Evolutionary conservation across 2,888 invertebrate species (phyloP), one percentile per base, ranked within the genome.

Genomic region (Entomobrya proxima): DNA sequence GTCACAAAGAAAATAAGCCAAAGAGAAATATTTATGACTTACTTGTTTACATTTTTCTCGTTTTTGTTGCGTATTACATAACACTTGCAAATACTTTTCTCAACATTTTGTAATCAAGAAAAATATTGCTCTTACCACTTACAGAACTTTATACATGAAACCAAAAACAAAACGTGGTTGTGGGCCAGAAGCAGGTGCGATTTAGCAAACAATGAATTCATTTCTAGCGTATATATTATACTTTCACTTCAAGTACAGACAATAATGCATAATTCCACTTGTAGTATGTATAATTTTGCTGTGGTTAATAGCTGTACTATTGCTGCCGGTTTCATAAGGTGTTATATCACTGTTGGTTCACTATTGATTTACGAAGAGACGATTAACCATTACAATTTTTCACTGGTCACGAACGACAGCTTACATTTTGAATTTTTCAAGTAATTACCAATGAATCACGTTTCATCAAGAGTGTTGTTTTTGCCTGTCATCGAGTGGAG

Each of bases 1-100:
- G 67, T 50, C 79, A 50, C 15, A 37, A 72, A 50, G 55, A 80
- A 72, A 80, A 55, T 72, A 72, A 67, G 69, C 35, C 40, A 50
- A 21, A 1, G 67, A 24, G 61, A 50, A 58, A 35, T 55, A 75
- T 37, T 69, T 69, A 69, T 69, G 69, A 69, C 80, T 80, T 80
- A 18, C 55, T 55, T 80, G 55, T 72, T 55, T 72, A 69, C 55
- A 40, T 55, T 72, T 55, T 80, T 80, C 52, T 7, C 55, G 11
- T 13, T 15, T 44, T 44, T 27, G 15, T 30, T 61, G 32, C n/a
- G 58, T 58, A 58, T n/a, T 55, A 3, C 52, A 21, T 32, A n/a
- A 61, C 32, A 30, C 24, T 55, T 11, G 24, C 18, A 21, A 13
- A 3, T 3, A 61, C 32, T 61, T n/a, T 21, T 35, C 40, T 35